Percentiles rank a stretch among this genome's conserved stretches.
Evolutionary conservation across 1,140 invertebrate species (phyloP).

Genomic region (Venustaconcha ellipsiformis): DNA sequence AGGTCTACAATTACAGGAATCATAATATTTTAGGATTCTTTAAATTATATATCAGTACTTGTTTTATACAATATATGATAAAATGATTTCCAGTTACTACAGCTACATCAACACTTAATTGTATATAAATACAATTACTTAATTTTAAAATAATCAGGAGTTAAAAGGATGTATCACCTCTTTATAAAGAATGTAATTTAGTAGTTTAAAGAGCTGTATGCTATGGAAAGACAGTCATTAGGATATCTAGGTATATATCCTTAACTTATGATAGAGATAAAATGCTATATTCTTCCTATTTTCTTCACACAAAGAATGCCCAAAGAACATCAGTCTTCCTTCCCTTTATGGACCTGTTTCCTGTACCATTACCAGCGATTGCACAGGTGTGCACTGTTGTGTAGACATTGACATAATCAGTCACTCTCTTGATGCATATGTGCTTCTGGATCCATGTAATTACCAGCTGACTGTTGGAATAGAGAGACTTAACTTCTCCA

Average conservation of each 20-base stretch:
- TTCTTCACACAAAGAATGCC: slow-evolving; percentile 21
- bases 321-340: background rate
- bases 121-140: no score
- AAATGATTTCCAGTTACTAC: no score
- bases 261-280: background rate
- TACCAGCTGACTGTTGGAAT: slow-evolving; percentile 10
- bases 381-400: slow-evolving; percentile 23
- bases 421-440: background rate
- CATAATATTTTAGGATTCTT: no score
- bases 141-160: no score
- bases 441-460: slow-evolving; percentile 13
- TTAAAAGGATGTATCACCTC: no score
- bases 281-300: background rate
- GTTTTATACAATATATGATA: no score
- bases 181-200: no score
- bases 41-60: no score
- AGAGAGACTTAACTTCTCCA: slow-evolving; percentile 1
- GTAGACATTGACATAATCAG: slow-evolving; percentile 4
- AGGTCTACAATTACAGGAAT: no score
- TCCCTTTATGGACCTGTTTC: background rate
- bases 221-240: no score
- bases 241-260: background rate
- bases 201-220: no score
- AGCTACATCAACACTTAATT: no score
- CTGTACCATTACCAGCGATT: slow-evolving; percentile 3